Percentiles rank a stretch among this genome's conserved stretches.
Evolutionary conservation across 2,888 invertebrate species (phyloP).

Genomic region (Hypolimnas misippus): DNA sequence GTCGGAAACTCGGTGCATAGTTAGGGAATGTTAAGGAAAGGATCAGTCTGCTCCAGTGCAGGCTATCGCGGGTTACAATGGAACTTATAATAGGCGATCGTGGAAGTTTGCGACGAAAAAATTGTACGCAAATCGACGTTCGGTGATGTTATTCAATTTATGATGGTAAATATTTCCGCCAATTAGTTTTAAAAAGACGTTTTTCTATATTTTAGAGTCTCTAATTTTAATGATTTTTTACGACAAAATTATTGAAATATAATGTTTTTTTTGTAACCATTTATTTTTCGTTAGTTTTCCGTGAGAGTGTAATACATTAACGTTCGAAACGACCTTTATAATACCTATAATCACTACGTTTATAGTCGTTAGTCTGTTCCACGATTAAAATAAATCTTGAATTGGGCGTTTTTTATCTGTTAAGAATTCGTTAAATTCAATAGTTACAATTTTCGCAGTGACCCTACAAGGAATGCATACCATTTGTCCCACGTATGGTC

Average conservation of each 20-base stretch:
- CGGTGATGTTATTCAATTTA: slow-evolving; percentile 36
- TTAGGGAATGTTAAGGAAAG: slow-evolving; percentile 64
- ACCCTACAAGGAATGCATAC: not conserved
- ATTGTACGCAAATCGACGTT: slow-evolving; percentile 38
- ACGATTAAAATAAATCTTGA: too few species aligned
- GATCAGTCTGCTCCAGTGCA: slow-evolving; percentile 72
- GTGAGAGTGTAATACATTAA: too few species aligned
- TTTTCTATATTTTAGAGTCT: not conserved
- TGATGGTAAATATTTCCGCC: slow-evolving; percentile 28
- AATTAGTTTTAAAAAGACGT: not conserved
- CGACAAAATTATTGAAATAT: too few species aligned
- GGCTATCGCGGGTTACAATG: slow-evolving; percentile 77
- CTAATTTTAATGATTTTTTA: not conserved
- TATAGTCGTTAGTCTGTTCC: too few species aligned
- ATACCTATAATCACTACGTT: too few species aligned
- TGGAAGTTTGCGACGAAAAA: slow-evolving; percentile 40
- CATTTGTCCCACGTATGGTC: slow-evolving; percentile 4
- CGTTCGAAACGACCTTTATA: too few species aligned
- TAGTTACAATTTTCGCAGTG: too few species aligned
- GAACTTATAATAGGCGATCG: slow-evolving; percentile 77
- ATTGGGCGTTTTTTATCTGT: not conserved
- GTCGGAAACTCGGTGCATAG: slow-evolving; percentile 58
- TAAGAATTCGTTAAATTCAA: too few species aligned
- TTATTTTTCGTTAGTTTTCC: too few species aligned
- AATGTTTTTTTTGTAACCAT: too few species aligned